phyloP scores from a whole-genome alignment of 2,113 vertebrate species.

The Istiophorus platypterus region DNA sequence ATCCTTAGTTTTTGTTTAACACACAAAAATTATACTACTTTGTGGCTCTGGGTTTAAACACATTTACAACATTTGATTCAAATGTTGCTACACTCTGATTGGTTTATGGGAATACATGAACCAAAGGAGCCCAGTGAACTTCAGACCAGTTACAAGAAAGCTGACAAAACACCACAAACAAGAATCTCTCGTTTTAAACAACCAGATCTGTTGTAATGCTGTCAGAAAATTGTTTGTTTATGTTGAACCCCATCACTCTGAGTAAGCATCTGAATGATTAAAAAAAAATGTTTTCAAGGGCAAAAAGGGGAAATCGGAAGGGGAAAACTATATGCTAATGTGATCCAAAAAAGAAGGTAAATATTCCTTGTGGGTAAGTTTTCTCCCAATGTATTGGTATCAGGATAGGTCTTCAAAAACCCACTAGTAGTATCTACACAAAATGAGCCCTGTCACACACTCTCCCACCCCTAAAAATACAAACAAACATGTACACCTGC shows the following conservation, averaged over 20 bases:
- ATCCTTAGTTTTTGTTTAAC: not conserved
- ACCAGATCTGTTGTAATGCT: not conserved
- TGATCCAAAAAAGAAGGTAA: not conserved
- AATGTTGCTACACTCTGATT: not conserved
- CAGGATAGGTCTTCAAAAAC: slow-evolving; percentile 46
- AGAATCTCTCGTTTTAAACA: too few species aligned
- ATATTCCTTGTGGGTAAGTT: slow-evolving; percentile 7
- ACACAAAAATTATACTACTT: too few species aligned
- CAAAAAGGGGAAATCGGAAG: not conserved
- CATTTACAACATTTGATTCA: too few species aligned
- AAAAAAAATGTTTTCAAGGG: not conserved
- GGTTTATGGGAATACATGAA: not conserved
- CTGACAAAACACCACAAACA: too few species aligned
- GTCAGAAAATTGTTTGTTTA: not conserved
- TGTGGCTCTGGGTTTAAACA: too few species aligned
- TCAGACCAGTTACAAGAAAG: too few species aligned
- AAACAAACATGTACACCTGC: slow-evolving; percentile 68
- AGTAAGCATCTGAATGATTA: not conserved
- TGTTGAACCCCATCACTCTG: not conserved
- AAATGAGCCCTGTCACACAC: slow-evolving; percentile 31
- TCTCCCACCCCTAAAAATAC: slow-evolving; percentile 30
- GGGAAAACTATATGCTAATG: not conserved
- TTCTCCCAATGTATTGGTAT: slow-evolving; percentile 28
- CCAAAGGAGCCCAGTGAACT: not conserved
- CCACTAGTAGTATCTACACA: slow-evolving; percentile 5